Percentiles rank a stretch among this genome's conserved stretches.
Evolutionary conservation across 2,888 invertebrate species (phyloP).

Genomic region (Diplazon laetatorius): DNA sequence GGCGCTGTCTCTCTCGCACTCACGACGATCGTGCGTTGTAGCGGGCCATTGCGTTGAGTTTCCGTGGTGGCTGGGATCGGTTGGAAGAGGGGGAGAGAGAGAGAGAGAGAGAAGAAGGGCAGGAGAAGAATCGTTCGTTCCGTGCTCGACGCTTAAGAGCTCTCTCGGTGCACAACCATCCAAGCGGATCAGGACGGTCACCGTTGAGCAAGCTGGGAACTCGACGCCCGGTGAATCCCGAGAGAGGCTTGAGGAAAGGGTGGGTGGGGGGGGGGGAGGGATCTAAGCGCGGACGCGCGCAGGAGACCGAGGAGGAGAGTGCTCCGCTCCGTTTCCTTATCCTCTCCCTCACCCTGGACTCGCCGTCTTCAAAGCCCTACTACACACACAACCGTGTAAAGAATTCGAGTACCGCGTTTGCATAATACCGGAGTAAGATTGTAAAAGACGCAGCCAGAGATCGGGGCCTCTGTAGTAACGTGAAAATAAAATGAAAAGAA

Average conservation of each 20-base stretch:
- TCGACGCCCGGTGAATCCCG: slow-evolving; percentile 41
- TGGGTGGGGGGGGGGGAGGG: too few species aligned
- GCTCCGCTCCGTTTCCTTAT: not conserved
- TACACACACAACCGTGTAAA: not conserved
- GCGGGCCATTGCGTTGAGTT: too few species aligned
- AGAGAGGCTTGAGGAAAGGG: too few species aligned
- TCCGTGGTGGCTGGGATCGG: too few species aligned
- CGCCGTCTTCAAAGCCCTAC: slow-evolving; percentile 18
- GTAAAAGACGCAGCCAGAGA: too few species aligned
- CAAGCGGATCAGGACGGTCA: slow-evolving; percentile 6
- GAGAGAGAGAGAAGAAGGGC: too few species aligned
- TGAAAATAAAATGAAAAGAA: slow-evolving; percentile 39
- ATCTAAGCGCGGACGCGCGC: slow-evolving; percentile 13
- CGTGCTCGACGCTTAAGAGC: too few species aligned
- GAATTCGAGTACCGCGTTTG: slow-evolving; percentile 59
- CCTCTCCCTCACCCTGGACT: too few species aligned
- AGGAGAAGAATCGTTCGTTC: too few species aligned
- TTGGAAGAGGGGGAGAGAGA: too few species aligned
- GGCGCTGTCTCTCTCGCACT: too few species aligned
- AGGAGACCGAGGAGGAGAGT: slow-evolving; percentile 23
- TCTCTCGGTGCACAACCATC: not conserved
- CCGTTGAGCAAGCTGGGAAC: slow-evolving; percentile 36
- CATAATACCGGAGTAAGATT: slow-evolving; percentile 53
- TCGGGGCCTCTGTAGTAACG: slow-evolving; percentile 37
- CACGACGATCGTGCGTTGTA: too few species aligned